Evolutionary conservation across 2,888 invertebrate species (phyloP).

Genomic region (Melieria omissa): DNA sequence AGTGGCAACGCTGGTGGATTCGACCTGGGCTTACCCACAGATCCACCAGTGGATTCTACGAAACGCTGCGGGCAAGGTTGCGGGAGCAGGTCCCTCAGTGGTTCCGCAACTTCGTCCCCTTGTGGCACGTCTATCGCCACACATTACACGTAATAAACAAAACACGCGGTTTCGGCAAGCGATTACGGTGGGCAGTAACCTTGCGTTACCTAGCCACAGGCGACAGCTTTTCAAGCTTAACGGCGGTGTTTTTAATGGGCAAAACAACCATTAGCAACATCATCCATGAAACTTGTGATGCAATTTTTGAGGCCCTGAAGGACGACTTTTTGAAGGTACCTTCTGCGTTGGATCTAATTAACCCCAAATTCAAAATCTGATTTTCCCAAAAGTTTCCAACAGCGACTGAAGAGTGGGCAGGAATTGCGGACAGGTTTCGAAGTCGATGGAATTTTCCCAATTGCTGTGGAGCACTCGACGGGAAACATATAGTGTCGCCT

Average conservation of each 20-base stretch:
- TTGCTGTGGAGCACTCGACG: not conserved
- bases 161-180: not conserved
- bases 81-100: too few species aligned
- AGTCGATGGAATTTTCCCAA: constrained; percentile 3
- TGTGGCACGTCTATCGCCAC: constrained; percentile 1
- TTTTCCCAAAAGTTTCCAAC: not conserved
- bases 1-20: too few species aligned
- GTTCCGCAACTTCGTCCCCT: too few species aligned
- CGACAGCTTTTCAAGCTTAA: constrained; percentile 17
- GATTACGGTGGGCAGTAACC: constrained; percentile 15
- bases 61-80: too few species aligned
- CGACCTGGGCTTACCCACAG: too few species aligned
- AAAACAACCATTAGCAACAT: not conserved
- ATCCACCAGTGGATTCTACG: too few species aligned
- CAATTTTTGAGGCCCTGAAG: constrained; percentile 17
- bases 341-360: not conserved
- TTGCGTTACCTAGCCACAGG: constrained; percentile 17
- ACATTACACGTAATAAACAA: constrained; percentile 3
- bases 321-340: not conserved
- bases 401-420: too few species aligned
- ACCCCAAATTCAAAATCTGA: not conserved
- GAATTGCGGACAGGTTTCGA: not conserved
- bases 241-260: constrained; percentile 6
- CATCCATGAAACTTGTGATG: not conserved
- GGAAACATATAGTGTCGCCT: constrained; percentile 6